phyloP scores from a whole-genome alignment of 1,140 invertebrate genomes.

The Hylaeus anthracinus region DNA sequence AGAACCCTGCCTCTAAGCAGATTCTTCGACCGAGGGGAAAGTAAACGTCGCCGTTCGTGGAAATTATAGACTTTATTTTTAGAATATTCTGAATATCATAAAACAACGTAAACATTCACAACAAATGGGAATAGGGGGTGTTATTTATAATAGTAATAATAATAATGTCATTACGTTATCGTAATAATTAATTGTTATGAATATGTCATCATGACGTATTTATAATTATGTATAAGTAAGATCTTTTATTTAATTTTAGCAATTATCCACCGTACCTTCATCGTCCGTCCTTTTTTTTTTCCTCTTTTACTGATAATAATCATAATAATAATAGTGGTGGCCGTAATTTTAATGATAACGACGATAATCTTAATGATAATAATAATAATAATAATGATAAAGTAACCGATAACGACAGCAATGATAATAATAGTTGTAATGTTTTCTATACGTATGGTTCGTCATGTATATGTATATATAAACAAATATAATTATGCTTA shows the following conservation, averaged over 20 bases:
- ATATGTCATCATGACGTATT: slow-evolving; percentile 66
- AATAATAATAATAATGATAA: slow-evolving; percentile 23
- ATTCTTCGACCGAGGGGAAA: neutral
- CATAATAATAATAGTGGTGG: slow-evolving; percentile 35
- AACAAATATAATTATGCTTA: slow-evolving; percentile 59
- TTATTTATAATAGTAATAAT: slow-evolving; percentile 70
- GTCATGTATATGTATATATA: slow-evolving; percentile 49
- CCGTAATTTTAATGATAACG: slow-evolving; percentile 52
- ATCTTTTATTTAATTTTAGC: slow-evolving; percentile 59
- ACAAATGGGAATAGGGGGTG: slow-evolving; percentile 70
- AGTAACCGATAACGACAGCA: slow-evolving; percentile 31
- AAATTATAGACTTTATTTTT: slow-evolving; percentile 76
- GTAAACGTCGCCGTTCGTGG: slow-evolving; percentile 50
- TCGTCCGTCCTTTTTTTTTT: neutral
- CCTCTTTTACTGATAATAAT: slow-evolving; percentile 50
- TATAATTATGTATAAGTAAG: slow-evolving; percentile 71
- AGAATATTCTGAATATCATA: slow-evolving; percentile 75
- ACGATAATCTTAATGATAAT: slow-evolving; percentile 18
- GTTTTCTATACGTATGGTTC: slow-evolving; percentile 38
- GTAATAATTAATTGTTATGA: slow-evolving; percentile 70
- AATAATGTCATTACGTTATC: slow-evolving; percentile 70
- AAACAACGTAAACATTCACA: slow-evolving; percentile 76
- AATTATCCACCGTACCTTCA: slow-evolving; percentile 53
- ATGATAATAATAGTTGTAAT: slow-evolving; percentile 56
- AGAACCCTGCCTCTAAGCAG: too few relatives aligned